These are phyloP conservation scores for Rhopalosiphum padi DNA, from an alignment of 1,140 invertebrate genomes.

Conservation along the genomic window DNA sequence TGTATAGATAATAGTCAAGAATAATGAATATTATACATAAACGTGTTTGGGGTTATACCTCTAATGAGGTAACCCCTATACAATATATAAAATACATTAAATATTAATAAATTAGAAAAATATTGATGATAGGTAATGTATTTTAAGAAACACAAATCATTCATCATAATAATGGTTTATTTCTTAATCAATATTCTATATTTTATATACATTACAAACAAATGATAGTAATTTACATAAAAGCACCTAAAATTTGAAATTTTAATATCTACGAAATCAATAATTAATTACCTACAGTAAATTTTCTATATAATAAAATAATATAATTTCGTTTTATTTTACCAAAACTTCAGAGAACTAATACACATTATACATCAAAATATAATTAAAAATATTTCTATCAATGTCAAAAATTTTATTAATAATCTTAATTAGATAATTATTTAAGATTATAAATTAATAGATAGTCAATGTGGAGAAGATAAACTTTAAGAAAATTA, in stretches of 20 bases:
- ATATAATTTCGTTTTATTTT: neutral
- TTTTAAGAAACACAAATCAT: neutral
- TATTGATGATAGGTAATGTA: neutral
- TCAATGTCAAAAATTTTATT: neutral
- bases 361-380: neutral
- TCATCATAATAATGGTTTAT: neutral
- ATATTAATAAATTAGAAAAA: neutral
- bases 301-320: constrained; percentile 3
- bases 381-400: neutral
- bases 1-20: no score
- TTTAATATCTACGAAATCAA: neutral
- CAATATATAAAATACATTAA: no score
- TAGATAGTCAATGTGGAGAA: neutral
- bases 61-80: no score
- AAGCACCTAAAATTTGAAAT: neutral
- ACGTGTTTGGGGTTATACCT: no score
- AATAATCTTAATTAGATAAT: neutral
- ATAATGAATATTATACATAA: no score
- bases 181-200: neutral
- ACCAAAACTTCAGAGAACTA: neutral
- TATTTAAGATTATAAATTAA: neutral
- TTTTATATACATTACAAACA: neutral
- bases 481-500: neutral
- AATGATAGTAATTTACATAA: neutral
- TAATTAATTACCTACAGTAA: neutral